Percentiles rank a stretch among this genome's conserved stretches.
Conservation (phyloP, 2,888 invertebrate genomes). For the Agonopterix alstromeriana region DNA sequence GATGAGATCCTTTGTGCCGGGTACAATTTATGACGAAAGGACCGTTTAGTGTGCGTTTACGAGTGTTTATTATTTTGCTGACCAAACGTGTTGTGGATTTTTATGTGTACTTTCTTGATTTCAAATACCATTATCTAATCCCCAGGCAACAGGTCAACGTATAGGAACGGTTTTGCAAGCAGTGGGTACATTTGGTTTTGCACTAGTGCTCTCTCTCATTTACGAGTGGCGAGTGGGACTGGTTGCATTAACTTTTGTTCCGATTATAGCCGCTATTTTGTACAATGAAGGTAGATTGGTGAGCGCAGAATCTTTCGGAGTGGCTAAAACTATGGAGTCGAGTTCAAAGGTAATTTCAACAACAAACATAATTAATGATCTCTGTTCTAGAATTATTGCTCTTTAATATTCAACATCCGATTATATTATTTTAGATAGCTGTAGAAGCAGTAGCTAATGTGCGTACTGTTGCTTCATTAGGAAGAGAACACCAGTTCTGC, state of each 20-base stretch:
- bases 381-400: not conserved
- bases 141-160: slow-evolving; percentile 86
- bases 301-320: slow-evolving; percentile 80
- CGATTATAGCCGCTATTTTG: slow-evolving; percentile 80
- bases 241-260: slow-evolving; percentile 83
- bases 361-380: not conserved
- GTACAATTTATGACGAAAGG: too few species aligned
- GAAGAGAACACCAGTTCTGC: slow-evolving; percentile 82
- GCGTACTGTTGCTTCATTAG: slow-evolving; percentile 85
- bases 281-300: slow-evolving; percentile 82
- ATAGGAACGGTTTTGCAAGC: slow-evolving; percentile 87
- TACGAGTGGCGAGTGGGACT: slow-evolving; percentile 87
- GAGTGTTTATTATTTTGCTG: too few species aligned
- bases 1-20: too few species aligned
- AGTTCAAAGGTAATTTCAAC: slow-evolving; percentile 79
- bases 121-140: too few species aligned
- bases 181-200: slow-evolving; percentile 80
- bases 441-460: slow-evolving; percentile 88
- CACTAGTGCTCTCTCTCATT: slow-evolving; percentile 80
- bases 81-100: too few species aligned
- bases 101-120: too few species aligned
- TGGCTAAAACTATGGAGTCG: slow-evolving; percentile 81
- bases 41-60: too few species aligned
- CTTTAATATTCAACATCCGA: not conserved
- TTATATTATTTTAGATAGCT: slow-evolving; percentile 68